Base-by-base conservation (phyloP, 2,113 vertebrate genomes). In the Psittacara wagleri region DNA sequence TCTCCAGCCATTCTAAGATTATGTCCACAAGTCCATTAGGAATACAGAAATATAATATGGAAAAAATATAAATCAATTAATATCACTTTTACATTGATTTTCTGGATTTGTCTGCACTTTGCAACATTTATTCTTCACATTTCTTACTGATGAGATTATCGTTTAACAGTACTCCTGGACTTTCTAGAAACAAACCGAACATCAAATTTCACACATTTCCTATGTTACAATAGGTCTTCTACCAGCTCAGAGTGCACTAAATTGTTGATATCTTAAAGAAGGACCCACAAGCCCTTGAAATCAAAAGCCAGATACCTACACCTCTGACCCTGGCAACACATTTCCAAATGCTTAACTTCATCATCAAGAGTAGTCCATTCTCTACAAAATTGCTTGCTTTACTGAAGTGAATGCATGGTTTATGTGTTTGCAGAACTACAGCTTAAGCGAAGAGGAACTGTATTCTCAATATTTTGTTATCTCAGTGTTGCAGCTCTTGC, bases 401-500 rank as follows among this genome's bases (percentile, higher is more conserved):
- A 78, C n/a, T 66, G 0, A 78, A 80, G 29, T n/a, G 49, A 93
- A 76, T n/a, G 52, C 15, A 44, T 8, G 7, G 43, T 48, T 69
- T 78, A 24, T 24, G 44, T 43, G 73, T 35, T 78, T 84, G 62
- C 48, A 89, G 69, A 94, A 78, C 73, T 80, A 69, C 3, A 1
- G 61, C 25, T 46, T 29, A 92, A 92, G 73, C 33, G 77, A 93
- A 89, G 51, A 92, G 76, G 61, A 94, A 94, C 52, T 48, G 48
- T 80, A 88, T 76, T 86, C 69, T 28, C 69, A 95, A 8, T 84
- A 83, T 78, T 88, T 80, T 92, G 91, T 96, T 95, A 96, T 96
- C 94, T 92, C 95, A 39, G 57, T 28, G 35, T 54, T 92, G 95
- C 96, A 97, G 95, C 90, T 95, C 95, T 87, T 92, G 90, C 88